Evolutionary conservation across 2,888 invertebrate genomes (phyloP).

Genomic region (Nephrotoma guestfalica): DNA sequence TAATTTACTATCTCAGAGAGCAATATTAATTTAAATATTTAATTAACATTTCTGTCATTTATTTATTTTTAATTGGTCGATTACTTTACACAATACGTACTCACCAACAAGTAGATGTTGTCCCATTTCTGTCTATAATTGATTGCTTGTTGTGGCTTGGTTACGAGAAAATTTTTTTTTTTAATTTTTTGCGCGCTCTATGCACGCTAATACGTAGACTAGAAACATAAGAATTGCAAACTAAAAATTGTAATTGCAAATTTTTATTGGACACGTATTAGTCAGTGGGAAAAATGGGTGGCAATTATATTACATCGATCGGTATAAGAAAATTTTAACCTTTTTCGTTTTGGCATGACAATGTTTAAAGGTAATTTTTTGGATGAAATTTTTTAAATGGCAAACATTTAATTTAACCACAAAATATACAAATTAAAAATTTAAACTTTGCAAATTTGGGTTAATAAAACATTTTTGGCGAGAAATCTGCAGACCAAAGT

Average conservation of each 20-base stretch:
- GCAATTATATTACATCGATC: not conserved
- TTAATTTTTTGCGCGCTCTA: not conserved
- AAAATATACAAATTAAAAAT: not conserved
- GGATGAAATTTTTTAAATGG: not conserved
- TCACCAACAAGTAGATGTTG: not conserved
- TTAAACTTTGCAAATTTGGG: not conserved
- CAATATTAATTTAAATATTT: not conserved
- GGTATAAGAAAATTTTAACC: not conserved
- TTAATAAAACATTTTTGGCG: not conserved
- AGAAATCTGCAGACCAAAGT: not conserved
- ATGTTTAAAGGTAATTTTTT: not conserved
- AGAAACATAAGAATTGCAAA: not conserved
- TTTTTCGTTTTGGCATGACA: not conserved
- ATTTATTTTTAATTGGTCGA: not conserved
- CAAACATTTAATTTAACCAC: not conserved
- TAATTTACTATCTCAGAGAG: not conserved
- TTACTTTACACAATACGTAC: not conserved
- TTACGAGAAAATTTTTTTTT: not conserved
- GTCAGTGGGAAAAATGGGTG: not conserved
- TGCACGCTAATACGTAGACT: not conserved
- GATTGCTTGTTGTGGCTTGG: not conserved
- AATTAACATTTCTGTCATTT: not conserved
- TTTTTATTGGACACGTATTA: not conserved
- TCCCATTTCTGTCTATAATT: not conserved
- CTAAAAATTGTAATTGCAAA: not conserved